Conservation (phyloP, 2,888 invertebrate genomes). For the Tachina fera region DNA sequence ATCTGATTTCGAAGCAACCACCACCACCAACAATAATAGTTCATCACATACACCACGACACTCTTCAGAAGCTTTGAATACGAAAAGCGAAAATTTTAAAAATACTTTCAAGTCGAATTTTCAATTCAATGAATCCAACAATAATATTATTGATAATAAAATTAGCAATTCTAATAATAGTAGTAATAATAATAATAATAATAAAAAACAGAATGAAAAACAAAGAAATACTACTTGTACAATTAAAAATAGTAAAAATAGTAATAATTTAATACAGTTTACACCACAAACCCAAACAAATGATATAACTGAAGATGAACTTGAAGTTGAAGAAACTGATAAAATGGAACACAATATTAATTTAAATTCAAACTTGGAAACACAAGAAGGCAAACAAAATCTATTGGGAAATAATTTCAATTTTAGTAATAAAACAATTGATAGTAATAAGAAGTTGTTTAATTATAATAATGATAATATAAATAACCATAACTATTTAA, state of each 20-base stretch:
- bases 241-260: constrained; percentile 33
- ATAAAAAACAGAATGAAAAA: constrained; percentile 31
- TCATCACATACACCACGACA: background rate
- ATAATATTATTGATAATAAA: constrained; percentile 39
- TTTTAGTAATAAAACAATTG: constrained; percentile 43
- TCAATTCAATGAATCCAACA: constrained; percentile 60
- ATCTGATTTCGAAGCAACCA: constrained; percentile 17
- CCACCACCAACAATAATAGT: background rate
- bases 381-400: constrained; percentile 18
- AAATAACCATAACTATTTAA: constrained; percentile 69
- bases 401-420: constrained; percentile 33
- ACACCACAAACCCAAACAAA: constrained; percentile 28
- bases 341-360: constrained; percentile 38
- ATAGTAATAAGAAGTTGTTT: constrained; percentile 66
- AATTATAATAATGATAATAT: constrained; percentile 70
- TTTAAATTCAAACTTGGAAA: constrained; percentile 37
- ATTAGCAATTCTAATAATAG: constrained; percentile 17
- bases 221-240: constrained; percentile 27
- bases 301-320: constrained; percentile 23
- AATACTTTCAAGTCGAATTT: constrained; percentile 53
- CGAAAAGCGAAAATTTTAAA: constrained; percentile 34
- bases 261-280: constrained; percentile 52
- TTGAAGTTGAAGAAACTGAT: constrained; percentile 53
- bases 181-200: too few species aligned
- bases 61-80: constrained; percentile 13